Evolutionary conservation across 2,888 invertebrate genomes (phyloP), one percentile per base, ranked within the genome.

Genomic region (Caenorhabditis afra): DNA sequence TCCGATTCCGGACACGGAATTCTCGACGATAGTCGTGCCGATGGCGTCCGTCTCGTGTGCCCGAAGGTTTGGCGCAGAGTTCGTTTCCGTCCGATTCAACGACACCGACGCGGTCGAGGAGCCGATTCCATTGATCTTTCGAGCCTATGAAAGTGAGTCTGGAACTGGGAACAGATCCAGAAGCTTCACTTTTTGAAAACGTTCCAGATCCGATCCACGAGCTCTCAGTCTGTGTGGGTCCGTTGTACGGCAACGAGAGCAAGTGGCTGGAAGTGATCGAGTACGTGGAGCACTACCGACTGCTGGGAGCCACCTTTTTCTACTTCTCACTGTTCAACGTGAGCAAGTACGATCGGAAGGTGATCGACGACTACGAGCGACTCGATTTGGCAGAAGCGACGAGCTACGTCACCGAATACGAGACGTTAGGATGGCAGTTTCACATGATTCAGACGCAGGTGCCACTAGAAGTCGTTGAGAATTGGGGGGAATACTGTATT

Each of bases 171-270:
- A 29, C 29, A 5, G 4, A 29, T 29, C 29, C 29, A 29, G 12
- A 11, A 5, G 50, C 47, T 58, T 37, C 61, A n/a, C n/a, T n/a
- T n/a, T n/a, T n/a, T n/a, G n/a, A n/a, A n/a, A n/a, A n/a, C n/a
- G n/a, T n/a, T n/a, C n/a, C n/a, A 70, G 70, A 70, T 22, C 70
- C 70, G 12, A 20, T 55, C 5, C 71, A 71, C n/a, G 71, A 71
- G 23, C 14, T 71, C 1, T 52, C 29, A 7, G 29, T 29, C 29
- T 75, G 75, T 22, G 67, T 66, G 4, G 75, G 75, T 12, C 75
- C 66, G 7, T 50, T 75, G 20, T 75, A 75, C 47, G 75, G 75
- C 0, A 22, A 44, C 14, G 75, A 75, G 11, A 67, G 22, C 14
- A 59, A 57, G 35, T 75, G 75, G 75, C n/a, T 75, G 35, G 44